A percentile compares a stretch with the other conserved stretches of the same genome.
Conservation (phyloP, 2,113 vertebrate genomes). For the Monarcha castaneiventris region DNA sequence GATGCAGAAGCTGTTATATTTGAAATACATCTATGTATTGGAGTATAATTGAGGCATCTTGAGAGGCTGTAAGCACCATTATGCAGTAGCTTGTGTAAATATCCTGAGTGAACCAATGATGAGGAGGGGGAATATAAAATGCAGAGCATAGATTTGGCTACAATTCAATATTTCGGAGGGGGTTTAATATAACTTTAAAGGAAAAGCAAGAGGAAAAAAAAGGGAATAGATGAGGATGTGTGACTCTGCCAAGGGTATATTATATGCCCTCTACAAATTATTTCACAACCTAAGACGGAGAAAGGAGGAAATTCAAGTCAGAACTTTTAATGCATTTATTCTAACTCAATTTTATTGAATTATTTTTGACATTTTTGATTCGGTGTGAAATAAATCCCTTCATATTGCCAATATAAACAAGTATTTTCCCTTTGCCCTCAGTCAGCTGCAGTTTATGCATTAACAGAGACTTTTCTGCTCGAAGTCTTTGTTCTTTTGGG, state of each 20-base stretch:
- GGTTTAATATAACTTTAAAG: not conserved
- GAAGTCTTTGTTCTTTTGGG: not conserved
- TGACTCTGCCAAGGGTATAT: not conserved
- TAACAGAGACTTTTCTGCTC: not conserved
- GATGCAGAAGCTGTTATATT: not conserved
- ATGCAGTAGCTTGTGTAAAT: not conserved
- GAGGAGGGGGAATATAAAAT: not conserved
- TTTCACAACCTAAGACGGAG: not conserved
- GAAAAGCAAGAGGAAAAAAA: not conserved
- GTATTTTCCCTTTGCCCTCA: not conserved
- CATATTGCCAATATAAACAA: not conserved
- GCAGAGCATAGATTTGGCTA: not conserved
- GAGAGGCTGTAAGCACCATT: not conserved
- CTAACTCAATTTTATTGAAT: not conserved
- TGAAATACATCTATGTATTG: not conserved
- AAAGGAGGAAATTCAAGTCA: not conserved
- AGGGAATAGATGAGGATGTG: not conserved
- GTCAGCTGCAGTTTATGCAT: conserved; percentile 28
- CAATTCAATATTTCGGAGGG: not conserved
- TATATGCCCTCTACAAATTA: not conserved
- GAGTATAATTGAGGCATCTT: not conserved
- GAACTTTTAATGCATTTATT: not conserved
- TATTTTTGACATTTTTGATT: not conserved
- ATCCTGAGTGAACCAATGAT: not conserved
- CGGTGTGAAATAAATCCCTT: not conserved